A percentile compares a stretch with the other conserved stretches of the same genome.
Evolutionary conservation across 2,888 invertebrate species (phyloP).

Genomic region (Podotricha telesiphe): DNA sequence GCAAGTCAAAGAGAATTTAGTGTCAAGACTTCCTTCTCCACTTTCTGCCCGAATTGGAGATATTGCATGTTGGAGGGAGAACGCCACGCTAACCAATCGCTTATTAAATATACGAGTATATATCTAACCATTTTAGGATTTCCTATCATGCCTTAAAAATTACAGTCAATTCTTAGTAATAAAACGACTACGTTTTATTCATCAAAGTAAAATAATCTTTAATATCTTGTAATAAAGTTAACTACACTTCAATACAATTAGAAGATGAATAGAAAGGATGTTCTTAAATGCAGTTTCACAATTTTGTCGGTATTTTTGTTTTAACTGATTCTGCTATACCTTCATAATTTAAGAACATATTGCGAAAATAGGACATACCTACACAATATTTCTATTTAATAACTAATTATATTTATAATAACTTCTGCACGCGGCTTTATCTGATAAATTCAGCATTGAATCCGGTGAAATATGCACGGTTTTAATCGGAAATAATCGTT

Average conservation of each 20-base stretch:
- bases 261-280: constrained; percentile 30
- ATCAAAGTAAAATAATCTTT: constrained; percentile 14
- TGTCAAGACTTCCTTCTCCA: no score
- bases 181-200: background rate
- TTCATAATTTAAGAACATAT: constrained; percentile 10
- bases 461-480: no score
- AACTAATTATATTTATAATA: background rate
- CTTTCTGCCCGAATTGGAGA: no score
- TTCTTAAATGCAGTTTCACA: constrained; percentile 17
- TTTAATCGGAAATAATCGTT: no score
- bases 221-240: constrained; percentile 15
- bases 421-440: background rate
- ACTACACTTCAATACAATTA: constrained; percentile 8
- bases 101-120: no score
- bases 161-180: constrained; percentile 1
- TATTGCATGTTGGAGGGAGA: no score
- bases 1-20: no score
- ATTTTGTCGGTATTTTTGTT: constrained; percentile 29
- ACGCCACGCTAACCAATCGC: no score
- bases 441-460: background rate
- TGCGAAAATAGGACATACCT: constrained; percentile 9
- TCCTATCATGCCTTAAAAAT: constrained; percentile 17
- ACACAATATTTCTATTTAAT: no score
- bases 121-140: constrained; percentile 15
- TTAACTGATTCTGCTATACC: constrained; percentile 16